Percentiles rank a stretch among this genome's conserved stretches.
Conservation (phyloP, 2,113 vertebrate genomes). For the Brachyhypopomus occidentalis region DNA sequence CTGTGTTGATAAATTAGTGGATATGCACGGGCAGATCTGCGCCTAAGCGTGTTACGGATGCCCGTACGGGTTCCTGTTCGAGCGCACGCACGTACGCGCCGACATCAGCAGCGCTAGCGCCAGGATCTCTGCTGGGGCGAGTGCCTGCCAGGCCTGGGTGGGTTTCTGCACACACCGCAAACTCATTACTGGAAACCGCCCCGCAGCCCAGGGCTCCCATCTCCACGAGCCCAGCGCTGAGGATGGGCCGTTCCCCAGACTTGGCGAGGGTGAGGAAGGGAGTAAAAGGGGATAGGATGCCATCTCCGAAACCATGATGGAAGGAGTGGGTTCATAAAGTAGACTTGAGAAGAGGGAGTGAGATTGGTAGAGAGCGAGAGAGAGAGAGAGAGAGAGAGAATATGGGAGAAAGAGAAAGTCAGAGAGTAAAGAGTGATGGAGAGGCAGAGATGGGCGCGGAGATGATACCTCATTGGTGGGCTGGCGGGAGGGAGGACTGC, state of each 20-base stretch:
- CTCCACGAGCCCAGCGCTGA: slow-evolving; percentile 47
- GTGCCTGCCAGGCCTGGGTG: slow-evolving; percentile 41
- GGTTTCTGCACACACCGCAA: slow-evolving; percentile 51
- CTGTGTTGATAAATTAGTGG: too few species aligned
- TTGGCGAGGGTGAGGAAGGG: slow-evolving; percentile 44
- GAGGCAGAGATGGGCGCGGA: slow-evolving; percentile 56
- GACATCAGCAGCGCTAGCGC: slow-evolving; percentile 23
- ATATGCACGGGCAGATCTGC: not conserved
- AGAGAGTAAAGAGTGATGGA: slow-evolving; percentile 17
- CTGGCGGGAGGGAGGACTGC: slow-evolving; percentile 37
- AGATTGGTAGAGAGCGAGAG: not conserved
- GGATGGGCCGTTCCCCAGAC: slow-evolving; percentile 37
- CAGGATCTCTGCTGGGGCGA: slow-evolving; percentile 47
- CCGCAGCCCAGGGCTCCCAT: slow-evolving; percentile 16
- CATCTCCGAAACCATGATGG: slow-evolving; percentile 17
- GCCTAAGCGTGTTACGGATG: not conserved
- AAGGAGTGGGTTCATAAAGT: not conserved
- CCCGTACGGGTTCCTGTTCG: slow-evolving; percentile 14
- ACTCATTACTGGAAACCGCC: slow-evolving; percentile 61
- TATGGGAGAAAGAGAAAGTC: not conserved
- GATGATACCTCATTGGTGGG: slow-evolving; percentile 8
- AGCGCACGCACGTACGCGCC: not conserved
- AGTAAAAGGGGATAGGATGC: not conserved
- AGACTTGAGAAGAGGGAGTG: slow-evolving; percentile 10
- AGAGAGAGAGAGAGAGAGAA: slow-evolving; percentile 42